A percentile compares a stretch with the other conserved stretches of the same genome.
phyloP scores from a whole-genome alignment of 2,888 invertebrate species.

The Trissolcus japonicus region DNA sequence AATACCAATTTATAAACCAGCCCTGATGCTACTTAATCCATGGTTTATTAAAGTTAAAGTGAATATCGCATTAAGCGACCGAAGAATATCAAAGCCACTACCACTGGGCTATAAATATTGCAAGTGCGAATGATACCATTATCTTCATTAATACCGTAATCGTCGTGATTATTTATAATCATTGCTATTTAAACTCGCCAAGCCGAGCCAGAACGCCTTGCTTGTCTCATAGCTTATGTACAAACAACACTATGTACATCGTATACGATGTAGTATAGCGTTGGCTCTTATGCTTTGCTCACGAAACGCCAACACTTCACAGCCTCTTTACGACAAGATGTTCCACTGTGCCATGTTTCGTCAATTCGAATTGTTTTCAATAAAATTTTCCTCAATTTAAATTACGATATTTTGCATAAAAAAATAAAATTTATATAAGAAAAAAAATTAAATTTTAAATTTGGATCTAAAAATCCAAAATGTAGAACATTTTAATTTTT shows the following conservation, averaged over 20 bases:
- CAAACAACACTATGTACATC: constrained; percentile 9
- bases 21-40: constrained; percentile 27
- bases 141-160: constrained; percentile 53
- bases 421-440: too few relatives aligned
- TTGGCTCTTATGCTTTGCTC: constrained; percentile 21
- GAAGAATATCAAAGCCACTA: constrained; percentile 48
- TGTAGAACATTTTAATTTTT: too few relatives aligned
- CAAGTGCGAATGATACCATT: constrained; percentile 51
- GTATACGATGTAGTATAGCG: too few relatives aligned
- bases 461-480: too few relatives aligned
- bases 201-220: constrained; percentile 12
- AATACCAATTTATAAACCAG: constrained; percentile 20
- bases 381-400: too few relatives aligned
- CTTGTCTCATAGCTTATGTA: constrained; percentile 22
- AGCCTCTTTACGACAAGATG: constrained; percentile 26
- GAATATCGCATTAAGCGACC: constrained; percentile 42
- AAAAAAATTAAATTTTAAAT: too few relatives aligned
- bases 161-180: constrained; percentile 50
- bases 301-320: constrained; percentile 24
- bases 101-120: constrained; percentile 32
- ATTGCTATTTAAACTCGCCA: constrained; percentile 38
- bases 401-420: too few relatives aligned
- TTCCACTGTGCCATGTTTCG: background rate
- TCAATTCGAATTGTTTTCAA: too few relatives aligned
- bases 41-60: constrained; percentile 49